Conservation (phyloP, 2,888 invertebrate species). For the Pachycephus smyrnensis region DNA sequence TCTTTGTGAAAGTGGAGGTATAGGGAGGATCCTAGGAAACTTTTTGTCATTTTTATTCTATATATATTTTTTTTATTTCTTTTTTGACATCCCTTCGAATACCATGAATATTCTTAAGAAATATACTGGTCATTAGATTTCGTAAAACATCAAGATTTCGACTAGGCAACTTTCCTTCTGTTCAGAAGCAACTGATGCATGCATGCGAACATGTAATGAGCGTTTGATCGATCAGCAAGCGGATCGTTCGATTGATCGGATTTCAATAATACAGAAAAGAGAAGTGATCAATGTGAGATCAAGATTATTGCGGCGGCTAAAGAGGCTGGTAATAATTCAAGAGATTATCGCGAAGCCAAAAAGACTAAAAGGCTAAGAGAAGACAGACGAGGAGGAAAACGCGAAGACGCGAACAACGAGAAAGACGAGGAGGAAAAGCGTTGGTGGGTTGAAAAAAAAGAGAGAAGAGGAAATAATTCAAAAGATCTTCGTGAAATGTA, state of each 20-base stretch:
- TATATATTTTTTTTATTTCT: too few species aligned
- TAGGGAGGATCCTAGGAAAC: background rate
- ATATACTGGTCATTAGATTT: background rate
- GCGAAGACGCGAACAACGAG: background rate
- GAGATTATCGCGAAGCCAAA: background rate
- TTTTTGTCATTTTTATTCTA: background rate
- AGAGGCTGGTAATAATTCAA: background rate
- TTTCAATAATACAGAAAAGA: background rate
- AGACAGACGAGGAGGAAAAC: background rate
- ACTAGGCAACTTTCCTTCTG: background rate
- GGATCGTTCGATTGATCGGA: background rate
- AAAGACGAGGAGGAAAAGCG: background rate
- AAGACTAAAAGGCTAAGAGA: background rate
- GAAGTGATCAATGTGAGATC: background rate
- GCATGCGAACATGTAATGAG: background rate
- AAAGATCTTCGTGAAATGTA: constrained; percentile 27
- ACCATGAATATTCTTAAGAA: background rate
- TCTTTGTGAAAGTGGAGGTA: background rate
- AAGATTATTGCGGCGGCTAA: background rate
- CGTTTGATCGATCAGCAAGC: background rate
- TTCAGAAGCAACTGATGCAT: background rate
- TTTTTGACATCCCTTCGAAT: too few species aligned
- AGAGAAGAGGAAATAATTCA: background rate
- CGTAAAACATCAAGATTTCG: background rate
- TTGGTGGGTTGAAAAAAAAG: constrained; percentile 8